Percentiles rank a stretch among this genome's conserved stretches.
Evolutionary conservation across 2,888 invertebrate genomes (phyloP).

Genomic region (Drosophila melanosoma): DNA sequence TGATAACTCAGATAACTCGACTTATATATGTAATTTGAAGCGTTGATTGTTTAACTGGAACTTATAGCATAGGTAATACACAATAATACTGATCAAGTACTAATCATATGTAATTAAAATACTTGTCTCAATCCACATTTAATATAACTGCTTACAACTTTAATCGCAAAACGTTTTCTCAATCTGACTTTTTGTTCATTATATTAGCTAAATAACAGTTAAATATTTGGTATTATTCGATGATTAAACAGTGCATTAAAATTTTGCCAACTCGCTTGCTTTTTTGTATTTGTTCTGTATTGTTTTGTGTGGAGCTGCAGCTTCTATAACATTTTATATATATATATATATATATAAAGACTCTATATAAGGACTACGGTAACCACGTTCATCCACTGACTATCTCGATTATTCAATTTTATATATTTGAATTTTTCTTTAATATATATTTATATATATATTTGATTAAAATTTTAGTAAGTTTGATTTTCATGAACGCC

Average conservation of each 20-base stretch:
- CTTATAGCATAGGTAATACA: constrained; percentile 47
- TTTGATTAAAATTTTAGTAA: constrained; percentile 72
- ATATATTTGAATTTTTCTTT: background rate
- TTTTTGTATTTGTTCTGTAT: constrained; percentile 37
- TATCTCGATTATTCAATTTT: constrained; percentile 49
- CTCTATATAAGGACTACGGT: constrained; percentile 47
- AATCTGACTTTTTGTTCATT: constrained; percentile 13
- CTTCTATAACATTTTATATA: constrained; percentile 63
- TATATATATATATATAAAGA: constrained; percentile 41
- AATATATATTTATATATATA: too few relatives aligned
- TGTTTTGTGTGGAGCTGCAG: constrained; percentile 29
- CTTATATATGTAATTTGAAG: constrained; percentile 33
- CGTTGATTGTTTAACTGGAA: constrained; percentile 53
- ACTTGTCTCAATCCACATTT: constrained; percentile 35
- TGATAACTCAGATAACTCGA: constrained; percentile 25
- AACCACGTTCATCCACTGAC: constrained; percentile 37
- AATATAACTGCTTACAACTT: constrained; percentile 38
- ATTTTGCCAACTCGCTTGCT: constrained; percentile 70
- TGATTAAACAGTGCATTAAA: constrained; percentile 84
- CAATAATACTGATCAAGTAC: constrained; percentile 60
- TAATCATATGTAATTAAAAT: constrained; percentile 39
- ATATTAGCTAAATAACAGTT: constrained; percentile 75
- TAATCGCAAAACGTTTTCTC: constrained; percentile 35
- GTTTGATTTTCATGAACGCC: constrained; percentile 60
- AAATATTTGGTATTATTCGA: constrained; percentile 78